Evolutionary conservation across 1,140 invertebrate species (phyloP).

Genomic region (Drosophila parabipectinata): DNA sequence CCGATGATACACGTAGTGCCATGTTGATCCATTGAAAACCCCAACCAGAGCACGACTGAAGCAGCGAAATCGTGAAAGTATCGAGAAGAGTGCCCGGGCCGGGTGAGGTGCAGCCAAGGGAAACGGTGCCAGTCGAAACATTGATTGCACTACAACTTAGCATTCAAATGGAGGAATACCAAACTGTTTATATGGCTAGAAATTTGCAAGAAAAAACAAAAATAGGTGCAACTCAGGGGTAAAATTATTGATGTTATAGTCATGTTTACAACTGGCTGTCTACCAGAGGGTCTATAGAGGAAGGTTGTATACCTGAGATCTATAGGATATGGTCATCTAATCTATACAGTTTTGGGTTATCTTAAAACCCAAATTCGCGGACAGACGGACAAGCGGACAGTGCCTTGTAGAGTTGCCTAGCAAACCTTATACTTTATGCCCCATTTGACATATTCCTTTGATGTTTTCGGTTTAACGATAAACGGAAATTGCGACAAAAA

Average conservation of each 20-base stretch:
- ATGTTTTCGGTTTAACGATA: constrained; percentile 10
- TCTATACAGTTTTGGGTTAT: too few relatives aligned
- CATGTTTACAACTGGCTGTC: background rate
- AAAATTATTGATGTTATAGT: background rate
- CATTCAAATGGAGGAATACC: constrained; percentile 1
- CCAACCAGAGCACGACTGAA: background rate
- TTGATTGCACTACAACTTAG: constrained; percentile 11
- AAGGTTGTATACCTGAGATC: too few relatives aligned
- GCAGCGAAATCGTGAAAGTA: constrained; percentile 9
- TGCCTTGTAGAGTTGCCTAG: too few relatives aligned
- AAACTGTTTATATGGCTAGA: background rate
- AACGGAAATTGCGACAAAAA: constrained; percentile 21
- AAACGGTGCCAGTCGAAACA: constrained; percentile 18
- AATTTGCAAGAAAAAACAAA: constrained; percentile 6
- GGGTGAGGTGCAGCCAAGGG: constrained; percentile 3
- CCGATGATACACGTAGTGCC: too few relatives aligned
- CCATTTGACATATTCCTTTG: background rate
- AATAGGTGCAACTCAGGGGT: background rate
- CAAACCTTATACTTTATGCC: background rate
- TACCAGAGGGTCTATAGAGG: too few relatives aligned
- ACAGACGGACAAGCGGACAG: too few relatives aligned
- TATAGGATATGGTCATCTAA: too few relatives aligned
- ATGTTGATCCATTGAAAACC: background rate
- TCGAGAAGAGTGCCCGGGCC: background rate
- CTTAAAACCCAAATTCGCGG: too few relatives aligned